A percentile compares a stretch with the other conserved stretches of the same genome.
Evolutionary conservation across 2,888 invertebrate species (phyloP).

Genomic region (Ormyrus thymus): DNA sequence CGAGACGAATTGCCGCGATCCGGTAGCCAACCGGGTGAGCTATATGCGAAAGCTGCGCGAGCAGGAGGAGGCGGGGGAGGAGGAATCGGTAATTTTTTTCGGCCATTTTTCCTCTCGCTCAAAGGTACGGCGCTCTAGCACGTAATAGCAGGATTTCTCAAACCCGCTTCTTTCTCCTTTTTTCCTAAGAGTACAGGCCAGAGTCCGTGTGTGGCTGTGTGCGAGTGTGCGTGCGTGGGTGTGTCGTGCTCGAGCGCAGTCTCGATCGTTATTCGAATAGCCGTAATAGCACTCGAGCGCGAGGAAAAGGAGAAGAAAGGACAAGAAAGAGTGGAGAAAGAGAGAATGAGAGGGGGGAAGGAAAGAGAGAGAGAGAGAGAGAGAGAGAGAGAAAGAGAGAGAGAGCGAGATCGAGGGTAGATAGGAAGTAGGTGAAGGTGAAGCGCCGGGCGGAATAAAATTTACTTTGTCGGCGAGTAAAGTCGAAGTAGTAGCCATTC

Average conservation of each 20-base stretch:
- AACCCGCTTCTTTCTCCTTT: background rate
- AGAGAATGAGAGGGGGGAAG: background rate
- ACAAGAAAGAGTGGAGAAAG: slow-evolving; percentile 12
- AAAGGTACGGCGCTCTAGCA: background rate
- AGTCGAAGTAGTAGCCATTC: slow-evolving; percentile 43
- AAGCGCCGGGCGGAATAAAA: slow-evolving; percentile 50
- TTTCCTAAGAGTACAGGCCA: background rate
- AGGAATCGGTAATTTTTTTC: slow-evolving; percentile 8
- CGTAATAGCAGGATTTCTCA: slow-evolving; percentile 8
- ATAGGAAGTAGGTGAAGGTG: slow-evolving; percentile 55
- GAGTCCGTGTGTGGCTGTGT: background rate
- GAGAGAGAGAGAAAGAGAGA: background rate
- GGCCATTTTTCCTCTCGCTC: slow-evolving; percentile 13
- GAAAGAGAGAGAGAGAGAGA: background rate
- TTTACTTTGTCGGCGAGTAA: slow-evolving; percentile 45
- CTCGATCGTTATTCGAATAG: slow-evolving; percentile 47
- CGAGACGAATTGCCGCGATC: slow-evolving; percentile 13
- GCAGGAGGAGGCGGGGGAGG: background rate
- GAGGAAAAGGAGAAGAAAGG: background rate
- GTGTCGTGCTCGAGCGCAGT: slow-evolving; percentile 30
- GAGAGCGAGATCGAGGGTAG: slow-evolving; percentile 48
- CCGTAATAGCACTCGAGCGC: slow-evolving; percentile 37
- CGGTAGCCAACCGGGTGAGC: background rate
- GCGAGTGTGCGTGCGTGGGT: background rate
- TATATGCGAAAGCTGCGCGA: background rate